Base-by-base conservation (phyloP, 2,113 vertebrate species). In the Anseranas semipalmata region DNA sequence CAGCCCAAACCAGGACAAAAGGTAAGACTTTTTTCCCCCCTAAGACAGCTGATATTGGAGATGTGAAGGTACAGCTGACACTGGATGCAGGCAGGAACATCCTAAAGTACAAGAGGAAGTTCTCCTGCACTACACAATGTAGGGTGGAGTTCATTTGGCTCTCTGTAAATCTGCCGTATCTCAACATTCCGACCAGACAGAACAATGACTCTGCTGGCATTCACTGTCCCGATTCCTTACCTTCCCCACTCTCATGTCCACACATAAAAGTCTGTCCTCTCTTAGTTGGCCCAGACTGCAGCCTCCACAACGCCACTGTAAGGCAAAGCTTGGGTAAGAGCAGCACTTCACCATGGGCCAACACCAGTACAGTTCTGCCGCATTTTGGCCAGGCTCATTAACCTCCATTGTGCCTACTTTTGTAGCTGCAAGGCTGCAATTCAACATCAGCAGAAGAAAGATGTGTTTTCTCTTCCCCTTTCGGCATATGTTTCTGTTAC, bases 1-100 rank as follows among this genome's bases (percentile, higher is more conserved):
- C 13, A 50, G 22, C 22, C 48, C 12, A 25, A 24, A 50, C 48
- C 22, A 50, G 48, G 48, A 50, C 6, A 24, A 22, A 33, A 15
- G 6, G 20, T 52, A 71, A 72, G 45, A 67, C 14, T 8, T 12
- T 17, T 28, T n/a, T 32, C 6, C 39, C 4, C 28, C 30, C 15
- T 17, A 58, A 68, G 21, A 58, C 12, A 27, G 2, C 12, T 4
- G 0, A 5, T 17, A 12, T 17, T 60, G n/a, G 35, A 68, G 7
- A 32, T 18, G 13, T 7, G 72, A 75, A 65, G 6, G 30, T 43
- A 65, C 12, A 85, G 65, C 7, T 46, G 39, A 52, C 12, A 15
- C 6, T 7, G 15, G 67, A 18, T 30, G 25, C 39, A 56, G 33
- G 5, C n/a, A 3, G 24, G 83, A 65, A 35, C 30, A 76, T 19